Conservation (phyloP, 2,113 vertebrate genomes). For the Misgurnus anguillicaudatus region DNA sequence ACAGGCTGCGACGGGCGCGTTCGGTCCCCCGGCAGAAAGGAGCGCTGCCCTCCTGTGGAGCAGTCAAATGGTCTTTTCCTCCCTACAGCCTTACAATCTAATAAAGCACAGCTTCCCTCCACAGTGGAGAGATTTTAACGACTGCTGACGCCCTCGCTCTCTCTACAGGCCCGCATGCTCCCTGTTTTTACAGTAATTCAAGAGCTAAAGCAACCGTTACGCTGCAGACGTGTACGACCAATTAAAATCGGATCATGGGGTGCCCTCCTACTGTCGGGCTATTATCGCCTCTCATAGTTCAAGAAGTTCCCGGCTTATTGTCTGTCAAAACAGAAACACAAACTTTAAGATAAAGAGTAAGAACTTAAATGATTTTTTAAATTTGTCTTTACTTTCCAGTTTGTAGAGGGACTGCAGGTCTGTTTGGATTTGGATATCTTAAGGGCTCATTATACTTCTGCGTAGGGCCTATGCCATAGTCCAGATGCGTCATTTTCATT, state of each 20-base stretch:
- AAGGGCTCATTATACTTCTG: no score
- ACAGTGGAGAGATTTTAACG: constrained; percentile 23
- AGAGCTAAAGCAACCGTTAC: constrained; percentile 22
- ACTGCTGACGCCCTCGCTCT: not conserved
- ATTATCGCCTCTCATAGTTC: constrained; percentile 17
- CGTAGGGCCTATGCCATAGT: no score
- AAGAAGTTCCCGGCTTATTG: not conserved
- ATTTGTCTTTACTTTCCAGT: not conserved
- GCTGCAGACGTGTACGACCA: not conserved
- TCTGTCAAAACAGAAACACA: constrained; percentile 20
- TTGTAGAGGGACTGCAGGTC: no score
- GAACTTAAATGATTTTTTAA: not conserved
- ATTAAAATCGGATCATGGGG: constrained; percentile 13
- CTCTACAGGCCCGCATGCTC: constrained; percentile 1
- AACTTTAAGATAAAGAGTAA: constrained; percentile 14
- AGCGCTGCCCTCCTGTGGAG: not conserved
- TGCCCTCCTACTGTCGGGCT: not conserved
- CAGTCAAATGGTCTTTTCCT: constrained; percentile 37
- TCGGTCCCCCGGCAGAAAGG: not conserved
- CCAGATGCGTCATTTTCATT: no score
- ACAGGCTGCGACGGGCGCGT: not conserved
- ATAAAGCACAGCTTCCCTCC: constrained; percentile 7
- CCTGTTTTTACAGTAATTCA: constrained; percentile 29
- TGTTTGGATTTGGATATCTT: no score
- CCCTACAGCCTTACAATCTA: constrained; percentile 35